Evolutionary conservation across 2,797 vertebrate species (phyloP).

Genomic region (Fringilla coelebs): DNA sequence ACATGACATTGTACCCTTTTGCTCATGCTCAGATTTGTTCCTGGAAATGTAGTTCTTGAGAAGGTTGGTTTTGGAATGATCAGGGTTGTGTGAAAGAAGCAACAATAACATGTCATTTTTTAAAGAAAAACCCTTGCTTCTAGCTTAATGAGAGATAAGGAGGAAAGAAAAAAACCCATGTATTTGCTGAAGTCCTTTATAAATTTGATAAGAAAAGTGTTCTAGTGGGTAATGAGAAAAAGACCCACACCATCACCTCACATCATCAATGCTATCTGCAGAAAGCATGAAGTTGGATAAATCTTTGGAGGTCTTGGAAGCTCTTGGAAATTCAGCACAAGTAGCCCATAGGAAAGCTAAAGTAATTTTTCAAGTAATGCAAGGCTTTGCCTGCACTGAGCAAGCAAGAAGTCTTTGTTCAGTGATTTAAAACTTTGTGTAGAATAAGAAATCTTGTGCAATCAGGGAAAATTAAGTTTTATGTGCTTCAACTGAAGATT

Average conservation of each 20-base stretch:
- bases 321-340: neutral
- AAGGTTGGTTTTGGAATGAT: neutral
- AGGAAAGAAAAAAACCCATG: neutral
- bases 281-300: neutral
- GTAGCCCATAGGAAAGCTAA: neutral
- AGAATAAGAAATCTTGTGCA: conserved; percentile 41
- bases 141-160: neutral
- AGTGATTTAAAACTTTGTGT: conserved; percentile 34
- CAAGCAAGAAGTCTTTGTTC: neutral
- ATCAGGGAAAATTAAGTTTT: conserved; percentile 56
- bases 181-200: neutral
- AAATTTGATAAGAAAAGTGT: neutral
- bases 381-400: neutral
- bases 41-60: neutral
- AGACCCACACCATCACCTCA: neutral
- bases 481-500: conserved; percentile 27
- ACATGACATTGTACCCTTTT: neutral
- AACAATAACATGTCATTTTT: neutral
- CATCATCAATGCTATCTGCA: neutral
- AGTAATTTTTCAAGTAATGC: neutral
- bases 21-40: neutral
- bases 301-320: neutral
- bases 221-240: neutral
- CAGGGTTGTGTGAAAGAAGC: neutral
- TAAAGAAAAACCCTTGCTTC: neutral